These are phyloP conservation scores for Agrochola lychnidis DNA, from an alignment of 2,888 invertebrate species.

Conservation along the genomic window DNA sequence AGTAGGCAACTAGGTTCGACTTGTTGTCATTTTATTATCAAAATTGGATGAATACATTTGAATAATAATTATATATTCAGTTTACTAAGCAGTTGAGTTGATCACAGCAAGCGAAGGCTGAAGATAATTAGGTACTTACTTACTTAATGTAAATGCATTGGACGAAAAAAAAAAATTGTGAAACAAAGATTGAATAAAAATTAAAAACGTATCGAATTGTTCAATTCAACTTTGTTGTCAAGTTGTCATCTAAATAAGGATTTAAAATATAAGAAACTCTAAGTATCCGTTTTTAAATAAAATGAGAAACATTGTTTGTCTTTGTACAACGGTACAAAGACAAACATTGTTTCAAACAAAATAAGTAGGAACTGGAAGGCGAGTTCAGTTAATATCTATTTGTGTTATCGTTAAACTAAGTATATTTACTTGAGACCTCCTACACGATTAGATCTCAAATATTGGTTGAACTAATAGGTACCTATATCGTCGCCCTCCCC, in stretches of 20 bases:
- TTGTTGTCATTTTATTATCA: background rate
- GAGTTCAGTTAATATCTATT: too few relatives aligned
- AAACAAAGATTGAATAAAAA: background rate
- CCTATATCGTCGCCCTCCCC: too few relatives aligned
- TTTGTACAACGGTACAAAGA: too few relatives aligned
- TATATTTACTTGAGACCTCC: too few relatives aligned
- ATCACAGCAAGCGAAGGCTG: background rate
- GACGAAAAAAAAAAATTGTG: background rate
- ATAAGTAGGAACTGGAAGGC: too few relatives aligned
- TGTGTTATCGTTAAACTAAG: too few relatives aligned
- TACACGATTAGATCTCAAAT: too few relatives aligned
- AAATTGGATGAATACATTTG: background rate
- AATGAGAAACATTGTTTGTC: background rate
- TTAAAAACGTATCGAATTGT: background rate
- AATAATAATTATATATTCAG: background rate
- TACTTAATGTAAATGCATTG: background rate
- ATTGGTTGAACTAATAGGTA: too few relatives aligned
- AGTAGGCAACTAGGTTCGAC: too few relatives aligned
- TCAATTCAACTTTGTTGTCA: background rate
- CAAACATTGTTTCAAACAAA: too few relatives aligned
- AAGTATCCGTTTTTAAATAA: background rate
- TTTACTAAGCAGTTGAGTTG: background rate
- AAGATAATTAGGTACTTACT: too few relatives aligned
- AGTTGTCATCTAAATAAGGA: background rate
- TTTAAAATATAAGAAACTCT: background rate